Percentiles rank a stretch among this genome's conserved stretches.
These are phyloP conservation scores for Sebastes baramenuke DNA, from an alignment of 2,797 vertebrate species.

Conservation along the genomic window DNA sequence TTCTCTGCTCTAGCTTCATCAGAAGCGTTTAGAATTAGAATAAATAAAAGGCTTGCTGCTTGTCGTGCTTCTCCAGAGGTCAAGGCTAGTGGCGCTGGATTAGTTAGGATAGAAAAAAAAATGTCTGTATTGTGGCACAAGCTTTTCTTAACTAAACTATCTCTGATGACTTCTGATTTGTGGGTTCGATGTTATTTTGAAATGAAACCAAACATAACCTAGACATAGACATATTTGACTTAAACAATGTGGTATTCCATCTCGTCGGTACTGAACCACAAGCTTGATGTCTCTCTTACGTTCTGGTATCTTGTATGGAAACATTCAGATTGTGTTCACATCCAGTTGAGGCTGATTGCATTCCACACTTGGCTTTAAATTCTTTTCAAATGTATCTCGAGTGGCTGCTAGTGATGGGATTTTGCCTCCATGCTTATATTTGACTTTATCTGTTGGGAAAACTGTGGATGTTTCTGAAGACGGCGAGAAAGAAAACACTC, in stretches of 20 bases:
- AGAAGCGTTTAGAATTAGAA: neutral
- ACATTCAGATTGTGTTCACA: neutral
- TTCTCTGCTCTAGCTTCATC: neutral
- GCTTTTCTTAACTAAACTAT: neutral
- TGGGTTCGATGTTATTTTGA: neutral
- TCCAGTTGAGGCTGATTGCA: neutral
- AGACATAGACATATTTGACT: neutral
- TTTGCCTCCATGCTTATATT: constrained; percentile 13
- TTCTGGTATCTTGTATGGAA: neutral
- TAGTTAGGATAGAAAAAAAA: neutral
- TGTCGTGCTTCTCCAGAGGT: neutral
- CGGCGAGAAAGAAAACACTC: neutral
- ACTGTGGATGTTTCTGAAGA: constrained; percentile 23
- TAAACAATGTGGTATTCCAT: neutral
- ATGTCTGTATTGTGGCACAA: neutral
- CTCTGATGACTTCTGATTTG: neutral
- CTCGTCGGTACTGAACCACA: neutral
- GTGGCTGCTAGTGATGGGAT: constrained; percentile 5
- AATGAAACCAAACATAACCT: constrained; percentile 1
- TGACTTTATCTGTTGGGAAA: constrained; percentile 22
- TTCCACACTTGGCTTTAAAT: constrained; percentile 9
- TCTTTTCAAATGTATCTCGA: neutral
- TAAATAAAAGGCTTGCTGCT: neutral
- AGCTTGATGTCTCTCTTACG: neutral
- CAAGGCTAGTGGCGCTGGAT: neutral